Evolutionary conservation across 2,888 invertebrate genomes (phyloP).

Genomic region (Pachydiplax longipennis): DNA sequence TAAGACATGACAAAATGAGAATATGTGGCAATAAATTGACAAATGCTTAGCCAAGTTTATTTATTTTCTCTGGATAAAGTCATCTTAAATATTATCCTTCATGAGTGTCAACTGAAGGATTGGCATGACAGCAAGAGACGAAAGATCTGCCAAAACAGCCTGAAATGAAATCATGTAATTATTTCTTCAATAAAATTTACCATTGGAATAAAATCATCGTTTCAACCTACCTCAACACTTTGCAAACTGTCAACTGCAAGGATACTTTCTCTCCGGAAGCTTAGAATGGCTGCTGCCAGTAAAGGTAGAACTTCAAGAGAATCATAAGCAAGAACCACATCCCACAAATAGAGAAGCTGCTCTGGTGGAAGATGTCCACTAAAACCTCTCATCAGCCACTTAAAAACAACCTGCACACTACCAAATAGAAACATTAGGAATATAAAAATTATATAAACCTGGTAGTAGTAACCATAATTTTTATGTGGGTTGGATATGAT

Average conservation of each 20-base stretch:
- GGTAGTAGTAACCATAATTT: no score
- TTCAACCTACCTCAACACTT: slow-evolving; percentile 70
- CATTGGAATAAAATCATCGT: neutral
- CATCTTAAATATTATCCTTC: slow-evolving; percentile 62
- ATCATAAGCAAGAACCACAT: slow-evolving; percentile 89
- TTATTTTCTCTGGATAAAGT: no score
- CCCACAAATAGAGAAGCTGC: slow-evolving; percentile 92
- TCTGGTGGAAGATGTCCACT: slow-evolving; percentile 94
- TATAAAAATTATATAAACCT: no score
- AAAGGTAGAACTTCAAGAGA: slow-evolving; percentile 88
- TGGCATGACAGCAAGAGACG: slow-evolving; percentile 85
- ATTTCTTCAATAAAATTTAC: neutral
- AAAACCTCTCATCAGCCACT: slow-evolving; percentile 96
- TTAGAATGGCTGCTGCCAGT: slow-evolving; percentile 84
- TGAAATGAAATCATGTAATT: slow-evolving; percentile 52
- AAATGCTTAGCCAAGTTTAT: no score
- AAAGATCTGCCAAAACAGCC: slow-evolving; percentile 86
- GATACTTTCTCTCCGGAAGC: slow-evolving; percentile 85
- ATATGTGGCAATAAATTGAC: no score
- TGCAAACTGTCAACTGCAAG: slow-evolving; percentile 77
- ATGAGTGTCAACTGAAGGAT: slow-evolving; percentile 81
- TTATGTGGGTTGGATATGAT: no score
- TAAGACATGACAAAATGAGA: no score
- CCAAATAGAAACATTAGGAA: neutral
- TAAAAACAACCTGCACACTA: slow-evolving; percentile 89